Evolutionary conservation across 2,797 vertebrate genomes (phyloP).

Genomic region (Spinus pinus): DNA sequence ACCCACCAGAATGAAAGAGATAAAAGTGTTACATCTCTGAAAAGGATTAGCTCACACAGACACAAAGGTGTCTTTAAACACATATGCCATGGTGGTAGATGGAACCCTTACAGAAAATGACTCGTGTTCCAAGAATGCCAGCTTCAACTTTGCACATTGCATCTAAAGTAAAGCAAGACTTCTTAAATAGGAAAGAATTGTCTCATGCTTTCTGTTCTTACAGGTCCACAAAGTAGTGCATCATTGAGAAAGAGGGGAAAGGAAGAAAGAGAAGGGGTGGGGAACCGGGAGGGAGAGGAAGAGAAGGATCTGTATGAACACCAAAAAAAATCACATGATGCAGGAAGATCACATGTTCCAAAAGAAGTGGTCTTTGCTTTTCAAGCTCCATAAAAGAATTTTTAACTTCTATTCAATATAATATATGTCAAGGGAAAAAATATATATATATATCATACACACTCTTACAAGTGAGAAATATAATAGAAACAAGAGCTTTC

Average conservation of each 20-base stretch:
- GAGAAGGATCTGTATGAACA: neutral
- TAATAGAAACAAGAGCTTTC: neutral
- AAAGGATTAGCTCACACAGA: neutral
- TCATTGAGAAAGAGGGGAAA: neutral
- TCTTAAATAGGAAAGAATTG: neutral
- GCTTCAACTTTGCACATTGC: neutral
- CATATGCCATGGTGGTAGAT: neutral
- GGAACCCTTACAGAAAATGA: neutral
- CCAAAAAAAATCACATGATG: neutral
- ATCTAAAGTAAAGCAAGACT: neutral
- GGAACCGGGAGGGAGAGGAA: neutral
- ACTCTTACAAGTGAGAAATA: neutral
- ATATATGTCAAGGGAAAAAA: neutral
- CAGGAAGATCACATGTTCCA: neutral
- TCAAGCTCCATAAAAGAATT: neutral
- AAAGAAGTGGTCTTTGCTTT: neutral
- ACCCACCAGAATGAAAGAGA: neutral
- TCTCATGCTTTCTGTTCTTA: neutral
- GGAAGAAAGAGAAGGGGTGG: neutral
- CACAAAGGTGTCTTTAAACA: neutral
- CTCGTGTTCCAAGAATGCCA: neutral
- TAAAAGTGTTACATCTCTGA: neutral
- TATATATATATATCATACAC: neutral
- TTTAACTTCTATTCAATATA: neutral
- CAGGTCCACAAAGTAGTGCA: neutral